Evolutionary conservation across 2,888 invertebrate genomes (phyloP), one percentile per base, ranked within the genome.

Genomic region (Clistopyga incitator): DNA sequence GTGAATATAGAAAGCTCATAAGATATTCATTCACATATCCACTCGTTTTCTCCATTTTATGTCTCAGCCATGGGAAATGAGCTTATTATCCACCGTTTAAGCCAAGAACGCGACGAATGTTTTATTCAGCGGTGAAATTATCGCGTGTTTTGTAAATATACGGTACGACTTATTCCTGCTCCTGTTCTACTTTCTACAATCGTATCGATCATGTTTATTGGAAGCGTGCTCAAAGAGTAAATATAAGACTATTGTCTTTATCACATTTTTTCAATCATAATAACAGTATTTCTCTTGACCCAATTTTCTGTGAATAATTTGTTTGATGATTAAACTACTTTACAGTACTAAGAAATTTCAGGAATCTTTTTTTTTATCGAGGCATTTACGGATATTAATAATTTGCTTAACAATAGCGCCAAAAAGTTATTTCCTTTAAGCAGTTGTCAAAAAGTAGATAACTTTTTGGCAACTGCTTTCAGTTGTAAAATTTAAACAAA

Each of bases 111-210:
- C 11, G 23, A 54, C n/a, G 13, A 54, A 75, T 65, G 15, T 54
- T 42, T 75, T 38, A 75, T 75, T 65, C 11, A 18, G 13, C 42
- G 23, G 54, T 75, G 38, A 11, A 65, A 6, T 23, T 20, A 65
- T 75, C 64, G 75, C 50, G 23, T 75, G 34, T 52, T 47, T 34
- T 52, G 52, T 13, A 34, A 29, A 34, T 11, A 50, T 25, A 18
- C 18, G 52, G 47, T 38, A 10, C 18, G 6, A 11, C 11, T 71
- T 6, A 6, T 10, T 38, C 6, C 15, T 42, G 23, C 23, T n/a
- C 20, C 34, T 70, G 4, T 68, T 68, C 50, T 15, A 23, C 45
- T 38, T 6, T 38, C 34, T 38, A 38, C 29, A 50, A 23, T 54
- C 54, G 23, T 54, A 23, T 23, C 2, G 54, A 54, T 54, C 20